Evolutionary conservation across 30 jellyfish, hydroid and myxozoan species (phyloP).

Genomic region (Aurelia sp.): DNA sequence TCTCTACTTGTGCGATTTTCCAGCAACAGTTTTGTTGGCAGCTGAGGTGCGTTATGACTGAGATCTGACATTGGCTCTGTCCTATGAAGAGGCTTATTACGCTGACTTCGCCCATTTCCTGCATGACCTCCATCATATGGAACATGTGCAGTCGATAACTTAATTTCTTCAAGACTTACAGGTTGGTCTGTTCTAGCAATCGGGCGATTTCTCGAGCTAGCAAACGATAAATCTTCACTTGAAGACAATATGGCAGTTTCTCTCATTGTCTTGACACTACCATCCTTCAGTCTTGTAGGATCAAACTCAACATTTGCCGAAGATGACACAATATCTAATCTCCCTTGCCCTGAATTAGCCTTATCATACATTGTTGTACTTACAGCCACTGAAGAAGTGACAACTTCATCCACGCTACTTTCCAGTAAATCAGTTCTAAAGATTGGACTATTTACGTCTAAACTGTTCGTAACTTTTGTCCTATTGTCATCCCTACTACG

Average conservation of each 20-base stretch:
- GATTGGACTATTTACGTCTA: background rate
- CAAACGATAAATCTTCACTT: constrained; percentile 45
- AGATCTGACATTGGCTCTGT: constrained; percentile 5
- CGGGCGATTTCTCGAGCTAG: constrained; percentile 54
- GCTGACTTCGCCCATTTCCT: background rate
- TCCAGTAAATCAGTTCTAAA: constrained; percentile 32
- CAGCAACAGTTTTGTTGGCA: background rate
- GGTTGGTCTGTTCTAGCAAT: constrained; percentile 74
- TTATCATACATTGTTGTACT: background rate
- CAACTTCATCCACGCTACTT: constrained; percentile 46
- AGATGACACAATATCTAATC: background rate
- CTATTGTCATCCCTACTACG: background rate
- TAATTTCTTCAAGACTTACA: constrained; percentile 13
- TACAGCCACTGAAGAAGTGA: background rate
- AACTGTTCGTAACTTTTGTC: background rate
- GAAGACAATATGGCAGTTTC: constrained; percentile 77
- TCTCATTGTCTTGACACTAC: constrained; percentile 26
- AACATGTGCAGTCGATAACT: background rate
- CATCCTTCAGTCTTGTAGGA: constrained; percentile 31
- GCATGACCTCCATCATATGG: background rate
- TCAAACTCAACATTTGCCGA: constrained; percentile 40
- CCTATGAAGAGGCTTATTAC: constrained; percentile 12
- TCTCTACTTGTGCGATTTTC: background rate
- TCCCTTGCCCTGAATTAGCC: background rate
- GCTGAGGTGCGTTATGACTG: too few species aligned